phyloP scores from a whole-genome alignment of 2,888 invertebrate species.

The Germaria angustata region DNA sequence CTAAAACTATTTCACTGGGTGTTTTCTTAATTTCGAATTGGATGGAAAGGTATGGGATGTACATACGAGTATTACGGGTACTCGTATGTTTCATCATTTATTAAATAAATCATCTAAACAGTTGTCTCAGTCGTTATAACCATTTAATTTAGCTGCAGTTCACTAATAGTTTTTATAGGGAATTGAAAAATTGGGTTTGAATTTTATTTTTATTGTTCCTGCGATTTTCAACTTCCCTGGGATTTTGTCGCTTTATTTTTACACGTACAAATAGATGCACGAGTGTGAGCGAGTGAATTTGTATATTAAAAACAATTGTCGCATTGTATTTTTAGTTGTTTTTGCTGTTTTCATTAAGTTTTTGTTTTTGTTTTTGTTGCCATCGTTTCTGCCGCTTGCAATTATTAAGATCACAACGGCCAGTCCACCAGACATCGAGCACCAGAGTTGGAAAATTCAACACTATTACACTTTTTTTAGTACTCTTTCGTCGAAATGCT shows the following conservation, averaged over 20 bases:
- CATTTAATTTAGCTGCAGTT: background rate
- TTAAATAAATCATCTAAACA: no score
- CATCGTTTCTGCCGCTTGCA: constrained; percentile 43
- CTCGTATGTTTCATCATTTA: no score
- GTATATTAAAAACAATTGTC: constrained; percentile 33
- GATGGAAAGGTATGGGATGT: no score
- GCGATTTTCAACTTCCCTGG: constrained; percentile 28
- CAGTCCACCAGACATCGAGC: constrained; percentile 4
- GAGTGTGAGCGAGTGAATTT: background rate
- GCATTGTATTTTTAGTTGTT: constrained; percentile 25
- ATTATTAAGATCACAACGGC: constrained; percentile 20
- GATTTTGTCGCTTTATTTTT: constrained; percentile 15
- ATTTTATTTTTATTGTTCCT: constrained; percentile 26
- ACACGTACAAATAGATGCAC: no score
- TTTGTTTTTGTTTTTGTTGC: constrained; percentile 13
- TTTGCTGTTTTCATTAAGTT: background rate
- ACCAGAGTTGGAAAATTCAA: background rate
- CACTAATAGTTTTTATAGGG: constrained; percentile 8
- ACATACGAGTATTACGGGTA: no score
- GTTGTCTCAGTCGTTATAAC: background rate
- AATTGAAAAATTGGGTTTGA: constrained; percentile 32
- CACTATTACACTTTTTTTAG: background rate
- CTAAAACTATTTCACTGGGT: no score
- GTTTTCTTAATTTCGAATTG: no score
- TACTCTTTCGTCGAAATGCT: no score